Base-by-base conservation (phyloP, 2,797 vertebrate genomes). In the Falco peregrinus region DNA sequence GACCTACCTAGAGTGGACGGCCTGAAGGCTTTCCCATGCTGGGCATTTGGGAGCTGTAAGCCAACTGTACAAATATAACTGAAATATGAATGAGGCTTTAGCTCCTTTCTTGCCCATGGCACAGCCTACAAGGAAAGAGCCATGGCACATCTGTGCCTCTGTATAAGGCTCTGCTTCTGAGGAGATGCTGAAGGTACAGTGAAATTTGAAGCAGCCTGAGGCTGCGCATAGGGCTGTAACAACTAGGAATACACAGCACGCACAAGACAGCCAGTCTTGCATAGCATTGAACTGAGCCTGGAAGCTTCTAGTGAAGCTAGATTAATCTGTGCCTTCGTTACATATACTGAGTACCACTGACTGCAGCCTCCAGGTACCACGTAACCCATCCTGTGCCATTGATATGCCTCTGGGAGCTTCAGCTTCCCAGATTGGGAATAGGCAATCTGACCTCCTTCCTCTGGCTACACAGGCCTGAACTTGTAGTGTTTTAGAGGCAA, bases 261-360 rank as follows among this genome's bases (percentile, higher is more conserved):
- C 29, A 25, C 0, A 3, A 54, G 26, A 71, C 20, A 45, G 8
- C 13, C 24, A 13, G 33, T 21, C 60, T 48, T 53, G 56, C 18
- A 20, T 15, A 51, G 65, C 39, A 14, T 0, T 33, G 37, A 35
- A 33, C 7, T 33, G 48, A 37, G 28, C 28, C 43, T 33, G 64
- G 83, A 41, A 76, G 54, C 41, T 83, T n/a, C 16, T 20, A 2
- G 16, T 19, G n/a, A 37, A 19, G 19, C 8, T 41, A 16, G 11
- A 11, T 51, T 33, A 29, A 37, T 22, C 13, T 48, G 0, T 35
- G 13, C 26, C 16, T 56, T n/a, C 29, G 2, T 24, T 41, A 5
- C 1, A 0, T 35, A 33, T 31, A 45, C 65, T 39, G 25, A 51
- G 18, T 2, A 28, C 8, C 33, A 9, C 17, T 5, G 9, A 3